These are phyloP conservation scores for Sitodiplosis mosellana DNA, from an alignment of 1,140 invertebrate species.

Conservation along the genomic window DNA sequence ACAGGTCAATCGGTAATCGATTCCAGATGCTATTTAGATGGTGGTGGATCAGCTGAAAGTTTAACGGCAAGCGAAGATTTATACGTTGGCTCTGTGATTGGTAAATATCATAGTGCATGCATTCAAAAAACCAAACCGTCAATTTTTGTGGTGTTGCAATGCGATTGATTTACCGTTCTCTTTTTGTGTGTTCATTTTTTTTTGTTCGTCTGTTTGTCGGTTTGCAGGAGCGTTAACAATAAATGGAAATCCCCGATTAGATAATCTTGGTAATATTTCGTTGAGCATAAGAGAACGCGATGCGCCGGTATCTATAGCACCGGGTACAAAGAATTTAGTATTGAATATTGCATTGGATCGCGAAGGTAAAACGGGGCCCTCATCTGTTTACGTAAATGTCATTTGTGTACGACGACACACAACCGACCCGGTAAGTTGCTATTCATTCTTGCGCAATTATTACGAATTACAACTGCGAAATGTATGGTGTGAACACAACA, in stretches of 20 bases:
- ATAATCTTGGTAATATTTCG: conserved; percentile 52
- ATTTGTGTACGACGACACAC: conserved; percentile 62
- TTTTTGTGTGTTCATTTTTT: too few species aligned
- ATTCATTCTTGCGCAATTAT: too few species aligned
- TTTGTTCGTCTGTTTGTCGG: background rate
- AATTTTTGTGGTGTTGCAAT: background rate
- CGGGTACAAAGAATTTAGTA: conserved; percentile 64
- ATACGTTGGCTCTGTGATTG: conserved; percentile 56
- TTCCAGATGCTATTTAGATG: conserved; percentile 73
- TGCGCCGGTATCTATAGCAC: conserved; percentile 54
- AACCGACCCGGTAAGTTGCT: conserved; percentile 44
- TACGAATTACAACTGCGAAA: too few species aligned
- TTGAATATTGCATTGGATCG: conserved; percentile 61
- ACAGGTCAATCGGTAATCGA: conserved; percentile 38
- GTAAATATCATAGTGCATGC: conserved; percentile 21
- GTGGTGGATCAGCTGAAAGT: conserved; percentile 73
- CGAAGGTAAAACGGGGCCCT: conserved; percentile 62
- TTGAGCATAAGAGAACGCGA: conserved; percentile 57
- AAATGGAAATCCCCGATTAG: conserved; percentile 52
- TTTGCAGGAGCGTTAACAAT: conserved; percentile 44
- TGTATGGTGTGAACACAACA: too few species aligned
- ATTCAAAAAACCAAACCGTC: conserved; percentile 1
- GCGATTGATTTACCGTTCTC: too few species aligned
- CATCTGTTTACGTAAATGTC: conserved; percentile 68
- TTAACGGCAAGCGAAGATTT: conserved; percentile 77